phyloP scores from a whole-genome alignment of 2,797 vertebrate genomes.

The Fistularia commersonii region DNA sequence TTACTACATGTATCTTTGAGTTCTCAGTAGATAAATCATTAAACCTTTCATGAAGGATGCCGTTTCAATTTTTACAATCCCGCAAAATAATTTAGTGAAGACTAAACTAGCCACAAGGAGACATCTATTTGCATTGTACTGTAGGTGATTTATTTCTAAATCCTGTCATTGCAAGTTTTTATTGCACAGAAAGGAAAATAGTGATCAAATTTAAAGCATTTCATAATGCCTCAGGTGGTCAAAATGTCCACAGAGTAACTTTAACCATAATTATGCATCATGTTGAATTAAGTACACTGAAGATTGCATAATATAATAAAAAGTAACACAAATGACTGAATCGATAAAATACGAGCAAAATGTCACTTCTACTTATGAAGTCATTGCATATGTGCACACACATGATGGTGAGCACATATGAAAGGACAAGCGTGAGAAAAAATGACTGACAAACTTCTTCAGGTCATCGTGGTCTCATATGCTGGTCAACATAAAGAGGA shows the following conservation, averaged over 20 bases:
- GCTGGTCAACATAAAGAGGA: constrained; percentile 27
- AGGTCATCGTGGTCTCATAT: constrained; percentile 20
- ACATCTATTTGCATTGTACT: too few relatives aligned
- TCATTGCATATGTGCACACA: constrained; percentile 50
- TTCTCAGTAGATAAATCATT: too few relatives aligned
- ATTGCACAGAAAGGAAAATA: too few relatives aligned
- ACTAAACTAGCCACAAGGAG: too few relatives aligned
- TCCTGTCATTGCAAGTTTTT: too few relatives aligned
- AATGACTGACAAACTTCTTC: constrained; percentile 18
- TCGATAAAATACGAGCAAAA: constrained; percentile 24
- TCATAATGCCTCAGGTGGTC: background rate
- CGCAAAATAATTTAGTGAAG: too few relatives aligned
- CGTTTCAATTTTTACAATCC: too few relatives aligned
- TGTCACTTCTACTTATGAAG: constrained; percentile 37
- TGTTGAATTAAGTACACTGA: constrained; percentile 4
- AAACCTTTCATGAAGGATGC: too few relatives aligned
- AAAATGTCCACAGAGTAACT: constrained; percentile 35
- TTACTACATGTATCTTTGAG: too few relatives aligned
- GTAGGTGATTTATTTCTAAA: too few relatives aligned
- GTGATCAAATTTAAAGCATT: too few relatives aligned
- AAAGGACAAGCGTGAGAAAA: constrained; percentile 31
- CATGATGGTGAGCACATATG: constrained; percentile 42
- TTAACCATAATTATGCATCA: constrained; percentile 19
- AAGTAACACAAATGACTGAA: constrained; percentile 31
- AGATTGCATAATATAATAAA: constrained; percentile 6